These are phyloP conservation scores for Caligus rogercresseyi DNA, from an alignment of 1,140 invertebrate species.

Conservation along the genomic window DNA sequence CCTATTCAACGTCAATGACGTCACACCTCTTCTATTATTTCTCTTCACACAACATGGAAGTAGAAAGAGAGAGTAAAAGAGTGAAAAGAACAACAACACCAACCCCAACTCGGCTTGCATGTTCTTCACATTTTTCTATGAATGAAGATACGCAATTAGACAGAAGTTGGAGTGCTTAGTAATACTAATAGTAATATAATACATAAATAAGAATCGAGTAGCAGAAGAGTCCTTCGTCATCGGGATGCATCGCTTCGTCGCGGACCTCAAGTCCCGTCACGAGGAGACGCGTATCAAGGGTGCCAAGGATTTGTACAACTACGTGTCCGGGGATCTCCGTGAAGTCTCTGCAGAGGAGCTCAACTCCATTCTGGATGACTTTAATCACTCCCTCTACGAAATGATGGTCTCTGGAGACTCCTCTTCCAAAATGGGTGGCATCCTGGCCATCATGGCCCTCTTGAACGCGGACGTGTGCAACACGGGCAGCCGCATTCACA, in stretches of 20 bases:
- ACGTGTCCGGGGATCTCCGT: constrained; percentile 70
- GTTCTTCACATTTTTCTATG: too few relatives aligned
- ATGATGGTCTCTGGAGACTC: constrained; percentile 82
- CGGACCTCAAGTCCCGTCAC: constrained; percentile 67
- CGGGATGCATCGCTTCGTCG: constrained; percentile 35
- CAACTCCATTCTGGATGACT: constrained; percentile 74
- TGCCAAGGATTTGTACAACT: constrained; percentile 66
- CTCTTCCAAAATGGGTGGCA: constrained; percentile 86
- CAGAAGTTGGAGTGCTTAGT: too few relatives aligned
- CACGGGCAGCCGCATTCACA: constrained; percentile 64
- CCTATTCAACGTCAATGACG: too few relatives aligned
- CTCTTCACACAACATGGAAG: too few relatives aligned
- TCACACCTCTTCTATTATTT: too few relatives aligned
- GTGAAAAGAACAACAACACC: too few relatives aligned
- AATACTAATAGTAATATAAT: too few relatives aligned
- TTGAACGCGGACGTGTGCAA: constrained; percentile 82
- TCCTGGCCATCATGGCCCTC: constrained; percentile 78
- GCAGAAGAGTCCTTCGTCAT: too few relatives aligned
- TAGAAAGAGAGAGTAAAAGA: too few relatives aligned
- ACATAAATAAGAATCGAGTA: too few relatives aligned
- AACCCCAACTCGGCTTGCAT: too few relatives aligned
- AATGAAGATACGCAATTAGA: too few relatives aligned
- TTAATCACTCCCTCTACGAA: constrained; percentile 86
- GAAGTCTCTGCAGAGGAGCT: constrained; percentile 81
- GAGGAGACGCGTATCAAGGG: constrained; percentile 64